Percentiles rank a stretch among this genome's conserved stretches.
These are phyloP conservation scores for Melinopterus prodromus DNA, from an alignment of 2,888 invertebrate genomes.

Conservation along the genomic window DNA sequence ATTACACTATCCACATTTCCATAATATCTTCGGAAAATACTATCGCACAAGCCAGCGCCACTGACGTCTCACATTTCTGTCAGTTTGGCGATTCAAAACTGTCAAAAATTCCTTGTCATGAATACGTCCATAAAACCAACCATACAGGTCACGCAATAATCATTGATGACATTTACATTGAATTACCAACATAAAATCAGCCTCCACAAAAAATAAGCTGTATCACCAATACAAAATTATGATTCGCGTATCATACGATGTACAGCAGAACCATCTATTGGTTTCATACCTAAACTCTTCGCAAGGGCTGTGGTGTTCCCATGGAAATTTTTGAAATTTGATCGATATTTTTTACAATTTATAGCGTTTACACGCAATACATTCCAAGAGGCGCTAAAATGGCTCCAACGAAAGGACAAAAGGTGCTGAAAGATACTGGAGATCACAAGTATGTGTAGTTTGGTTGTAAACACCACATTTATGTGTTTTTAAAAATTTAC, in stretches of 20 bases:
- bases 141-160: not conserved
- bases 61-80: conserved; percentile 39
- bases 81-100: conserved; percentile 35
- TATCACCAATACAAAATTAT: conserved; percentile 17
- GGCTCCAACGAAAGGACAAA: conserved; percentile 8
- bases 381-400: not conserved
- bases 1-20: not conserved
- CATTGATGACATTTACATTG: not conserved
- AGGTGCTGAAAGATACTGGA: conserved; percentile 24
- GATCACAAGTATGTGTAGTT: conserved; percentile 31
- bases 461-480: not conserved
- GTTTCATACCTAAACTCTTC: not conserved
- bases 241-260: not conserved
- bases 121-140: conserved; percentile 6
- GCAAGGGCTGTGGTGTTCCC: not conserved
- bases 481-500: conserved; percentile 24
- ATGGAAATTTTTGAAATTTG: conserved; percentile 11
- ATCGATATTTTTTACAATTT: not conserved
- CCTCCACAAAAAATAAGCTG: not conserved
- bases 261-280: not conserved
- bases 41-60: conserved; percentile 19
- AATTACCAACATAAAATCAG: not conserved
- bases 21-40: conserved; percentile 12
- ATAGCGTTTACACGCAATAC: not conserved
- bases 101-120: conserved; percentile 31